Conservation (phyloP, 2,888 invertebrate genomes). For the Morpho helenor region DNA sequence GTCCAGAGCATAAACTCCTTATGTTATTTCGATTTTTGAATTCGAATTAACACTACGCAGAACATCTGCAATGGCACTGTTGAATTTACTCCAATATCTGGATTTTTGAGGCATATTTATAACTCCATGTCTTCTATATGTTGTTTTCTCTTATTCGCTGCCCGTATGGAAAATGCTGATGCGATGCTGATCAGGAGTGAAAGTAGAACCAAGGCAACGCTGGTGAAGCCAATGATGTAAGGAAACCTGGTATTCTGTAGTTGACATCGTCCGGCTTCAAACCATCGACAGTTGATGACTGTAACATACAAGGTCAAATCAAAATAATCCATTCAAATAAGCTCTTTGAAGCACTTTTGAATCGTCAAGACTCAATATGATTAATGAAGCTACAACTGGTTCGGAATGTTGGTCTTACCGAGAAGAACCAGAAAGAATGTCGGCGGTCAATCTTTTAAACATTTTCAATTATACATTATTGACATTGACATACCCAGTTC, state of each 20-base stretch:
- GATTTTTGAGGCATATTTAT: background rate
- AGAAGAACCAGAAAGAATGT: too few relatives aligned
- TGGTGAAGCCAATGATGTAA: constrained; percentile 20
- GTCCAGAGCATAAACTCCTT: too few relatives aligned
- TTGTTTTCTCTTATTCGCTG: constrained; percentile 2
- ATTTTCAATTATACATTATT: too few relatives aligned
- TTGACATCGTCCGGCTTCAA: constrained; percentile 27
- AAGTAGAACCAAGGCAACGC: constrained; percentile 19
- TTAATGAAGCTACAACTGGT: too few relatives aligned
- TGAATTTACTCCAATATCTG: too few relatives aligned
- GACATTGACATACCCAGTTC: too few relatives aligned
- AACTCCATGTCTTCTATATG: background rate
- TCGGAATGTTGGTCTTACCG: too few relatives aligned
- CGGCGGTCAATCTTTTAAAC: too few relatives aligned
- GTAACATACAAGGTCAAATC: background rate
- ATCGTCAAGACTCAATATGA: too few relatives aligned
- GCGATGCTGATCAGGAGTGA: constrained; percentile 27
- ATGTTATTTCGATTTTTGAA: background rate
- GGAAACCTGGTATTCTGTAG: constrained; percentile 25
- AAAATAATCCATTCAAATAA: too few relatives aligned
- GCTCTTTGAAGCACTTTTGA: too few relatives aligned
- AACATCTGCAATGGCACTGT: too few relatives aligned
- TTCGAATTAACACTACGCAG: background rate
- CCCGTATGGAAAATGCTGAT: constrained; percentile 23
- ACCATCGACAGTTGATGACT: constrained; percentile 31